Evolutionary conservation across 2,888 invertebrate species (phyloP).

Genomic region (Tenthredo amoena): DNA sequence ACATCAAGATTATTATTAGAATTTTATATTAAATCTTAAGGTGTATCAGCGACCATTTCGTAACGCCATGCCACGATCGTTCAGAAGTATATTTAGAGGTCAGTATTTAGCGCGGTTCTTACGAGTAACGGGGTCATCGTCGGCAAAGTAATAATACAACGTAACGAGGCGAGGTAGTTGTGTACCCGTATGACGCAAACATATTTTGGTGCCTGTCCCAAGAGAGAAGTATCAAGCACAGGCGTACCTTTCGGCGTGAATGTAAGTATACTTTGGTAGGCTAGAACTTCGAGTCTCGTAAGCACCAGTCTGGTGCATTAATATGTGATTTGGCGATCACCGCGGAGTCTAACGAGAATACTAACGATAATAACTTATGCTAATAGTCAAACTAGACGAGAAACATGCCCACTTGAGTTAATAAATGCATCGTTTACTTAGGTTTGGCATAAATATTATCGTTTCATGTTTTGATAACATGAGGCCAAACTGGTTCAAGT

Average conservation of each 20-base stretch:
- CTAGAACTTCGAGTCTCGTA: slow-evolving; percentile 26
- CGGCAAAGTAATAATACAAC: slow-evolving; percentile 1
- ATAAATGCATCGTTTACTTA: slow-evolving; percentile 24
- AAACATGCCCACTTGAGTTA: slow-evolving; percentile 23
- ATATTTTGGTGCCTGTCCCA: slow-evolving; percentile 7
- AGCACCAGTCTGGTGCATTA: slow-evolving; percentile 45
- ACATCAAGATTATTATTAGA: slow-evolving; percentile 13
- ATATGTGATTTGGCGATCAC: slow-evolving; percentile 32
- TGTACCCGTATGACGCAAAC: slow-evolving; percentile 3
- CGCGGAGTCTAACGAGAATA: background rate
- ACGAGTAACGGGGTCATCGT: slow-evolving; percentile 23
- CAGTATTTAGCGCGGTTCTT: background rate
- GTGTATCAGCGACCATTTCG: slow-evolving; percentile 7
- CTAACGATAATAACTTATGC: slow-evolving; percentile 35
- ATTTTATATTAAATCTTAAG: background rate
- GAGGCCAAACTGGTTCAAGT: background rate
- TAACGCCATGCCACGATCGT: slow-evolving; percentile 2
- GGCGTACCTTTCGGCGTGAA: background rate
- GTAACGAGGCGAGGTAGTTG: slow-evolving; percentile 3
- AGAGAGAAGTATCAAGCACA: background rate
- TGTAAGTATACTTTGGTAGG: background rate
- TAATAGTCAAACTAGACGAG: background rate
- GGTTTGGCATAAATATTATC: slow-evolving; percentile 21
- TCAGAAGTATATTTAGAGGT: slow-evolving; percentile 37
- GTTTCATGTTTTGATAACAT: slow-evolving; percentile 19